Base-by-base conservation (phyloP, 2,113 vertebrate genomes). In the Chamaea fasciata region DNA sequence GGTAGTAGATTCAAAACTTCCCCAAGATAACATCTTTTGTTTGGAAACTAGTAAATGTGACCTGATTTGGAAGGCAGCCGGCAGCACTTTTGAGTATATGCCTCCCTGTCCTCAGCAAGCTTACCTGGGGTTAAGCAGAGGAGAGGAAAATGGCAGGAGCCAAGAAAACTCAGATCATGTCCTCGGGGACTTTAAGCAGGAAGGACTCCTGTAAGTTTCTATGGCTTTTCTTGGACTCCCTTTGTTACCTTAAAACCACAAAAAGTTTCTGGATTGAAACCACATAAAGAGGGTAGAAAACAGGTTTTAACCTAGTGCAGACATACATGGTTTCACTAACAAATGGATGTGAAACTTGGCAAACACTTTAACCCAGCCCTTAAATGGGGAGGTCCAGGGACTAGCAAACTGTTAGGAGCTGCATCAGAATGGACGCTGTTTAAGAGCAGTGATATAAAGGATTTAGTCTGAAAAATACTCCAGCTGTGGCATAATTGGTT, bases 401-500 rank as follows among this genome's bases (percentile, higher is more conserved):
- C 8, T 11, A 74, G 26, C 6, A 85, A 62, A 59, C 8, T 59
- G 9, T 46, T 22, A 53, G 31, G 28, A 84, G 30, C 9, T 53
- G 28, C 2, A 2, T 63, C 9, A 47, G 70, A 87, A 86, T n/a
- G 44, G 62, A 90, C 89, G 1, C 3, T 86, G 49, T n/a, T 84
- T 35, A 50, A 70, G 65, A 94, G 46, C 27, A 80, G 65, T 15
- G 16, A 65, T 88, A 89, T 83, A 80, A 92, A 91, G 24, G 42
- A 87, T 80, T 93, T 90, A 74, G 20, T 69, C 64, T 55, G 63
- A 91, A 94, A 92, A 95, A 93, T 39, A 39, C 53, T 83, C 19
- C 17, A 56, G 44, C 63, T 92, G 35, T 75, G 31, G 37, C 31
- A 86, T 92, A 95, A 95, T 65, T 81, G 87, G 22, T 55, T 96